These are phyloP conservation scores for Bombus turneri DNA, from an alignment of 1,140 invertebrate genomes.

Conservation along the genomic window DNA sequence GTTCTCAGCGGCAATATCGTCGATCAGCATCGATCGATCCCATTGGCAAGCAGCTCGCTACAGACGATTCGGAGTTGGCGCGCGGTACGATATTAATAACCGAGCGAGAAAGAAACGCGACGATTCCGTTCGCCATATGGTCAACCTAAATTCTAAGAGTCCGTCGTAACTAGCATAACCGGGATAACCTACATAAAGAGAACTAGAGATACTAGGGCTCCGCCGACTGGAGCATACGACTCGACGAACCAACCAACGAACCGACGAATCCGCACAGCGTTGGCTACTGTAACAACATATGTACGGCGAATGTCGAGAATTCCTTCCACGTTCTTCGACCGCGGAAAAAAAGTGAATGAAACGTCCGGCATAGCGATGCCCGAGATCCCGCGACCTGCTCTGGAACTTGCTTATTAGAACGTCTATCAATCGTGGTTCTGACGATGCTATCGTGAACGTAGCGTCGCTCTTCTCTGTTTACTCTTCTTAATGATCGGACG, in stretches of 20 bases:
- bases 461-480: not conserved
- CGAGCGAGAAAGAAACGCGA: constrained; percentile 62
- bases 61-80: not conserved
- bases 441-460: not conserved
- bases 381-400: not conserved
- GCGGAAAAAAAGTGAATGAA: constrained; percentile 39
- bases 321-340: constrained; percentile 39
- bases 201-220: not conserved
- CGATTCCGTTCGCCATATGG: constrained; percentile 69
- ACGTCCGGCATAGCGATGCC: constrained; percentile 41
- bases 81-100: constrained; percentile 64
- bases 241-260: not conserved
- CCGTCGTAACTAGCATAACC: constrained; percentile 56
- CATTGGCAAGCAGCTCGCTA: constrained; percentile 28
- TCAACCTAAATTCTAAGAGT: constrained; percentile 73
- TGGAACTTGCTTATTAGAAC: constrained; percentile 11
- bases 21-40: constrained; percentile 40
- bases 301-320: constrained; percentile 47
- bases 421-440: constrained; percentile 1
- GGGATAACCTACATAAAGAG: constrained; percentile 63
- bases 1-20: constrained; percentile 5
- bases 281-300: constrained; percentile 34
- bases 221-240: not conserved
- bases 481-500: not conserved
- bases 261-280: constrained; percentile 32